Base-by-base conservation (phyloP, 2,888 invertebrate genomes). In the Protonemura montana region DNA sequence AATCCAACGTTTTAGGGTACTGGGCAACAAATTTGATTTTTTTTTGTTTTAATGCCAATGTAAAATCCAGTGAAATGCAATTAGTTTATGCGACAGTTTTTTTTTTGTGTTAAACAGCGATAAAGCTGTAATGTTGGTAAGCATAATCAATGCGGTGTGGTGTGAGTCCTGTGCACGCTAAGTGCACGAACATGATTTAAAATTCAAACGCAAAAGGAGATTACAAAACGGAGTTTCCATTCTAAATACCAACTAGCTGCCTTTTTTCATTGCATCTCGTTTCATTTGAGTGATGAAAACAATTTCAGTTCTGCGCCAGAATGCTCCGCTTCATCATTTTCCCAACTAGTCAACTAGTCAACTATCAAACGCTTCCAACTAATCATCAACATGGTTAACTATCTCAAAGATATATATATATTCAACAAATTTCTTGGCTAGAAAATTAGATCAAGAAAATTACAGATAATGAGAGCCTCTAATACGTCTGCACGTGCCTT, bases 371-470 rank as follows among this genome's bases (percentile, higher is more conserved):
- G 59, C 59, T 1, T 2, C 59, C 13, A 59, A 10, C 13, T 59
- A 10, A 59, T 59, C 59, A 59, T 59, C 59, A 59, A 59, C 59
- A 59, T 59, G 59, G 59, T 21, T 59, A 59, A 59, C 59, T 59
- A 59, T 59, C 59, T 59, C 59, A 59, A 59, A 59, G 59, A 59
- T 59, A 59, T 35, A 59, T 59, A 59, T 35, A 35, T 59, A 59
- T 59, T 59, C 59, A 59, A 59, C 59, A 59, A 59, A 59, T 59
- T 59, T 59, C 59, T 59, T 59, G 59, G 21, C 16, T 59, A 13
- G 78, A 30, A 29, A 81, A 81, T 81, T 28, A 28, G 81, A 30
- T 81, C 29, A 81, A 81, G 28, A 30, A 81, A 81, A 81, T 30
- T 30, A 81, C n/a, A 30, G 28, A 30, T 30, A 81, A 81, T 29